Base-by-base conservation (phyloP, 2,888 invertebrate species). In the Stratiomys singularior region DNA sequence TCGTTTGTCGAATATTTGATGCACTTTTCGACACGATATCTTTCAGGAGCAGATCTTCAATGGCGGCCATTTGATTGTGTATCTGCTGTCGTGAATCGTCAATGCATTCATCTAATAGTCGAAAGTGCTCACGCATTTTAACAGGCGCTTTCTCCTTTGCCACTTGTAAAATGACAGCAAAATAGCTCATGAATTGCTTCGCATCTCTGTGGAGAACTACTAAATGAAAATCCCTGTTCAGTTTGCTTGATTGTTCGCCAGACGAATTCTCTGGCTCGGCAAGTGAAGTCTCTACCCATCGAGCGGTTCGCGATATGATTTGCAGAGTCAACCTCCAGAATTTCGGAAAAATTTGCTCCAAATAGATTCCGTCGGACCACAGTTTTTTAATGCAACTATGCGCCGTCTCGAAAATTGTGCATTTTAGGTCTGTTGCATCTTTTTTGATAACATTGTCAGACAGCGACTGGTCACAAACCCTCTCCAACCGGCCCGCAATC, bases 271-370 rank as follows among this genome's bases (percentile, higher is more conserved):
- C 47, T 58, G 64, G 30, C 18, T 77, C 76, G 46, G 37, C 47
- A 63, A 76, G 9, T 23, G 64, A 25, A 25, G 30, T 87, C 44
- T 86, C 87, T 74, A 91, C 89, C 93, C 95, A 96, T n/a, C 90
- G 91, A 11, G 91, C 89, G 85, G 95, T 95, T 83, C 97, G 90
- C 60, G 95, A 90, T 60, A 96, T 84, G 52, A 98, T 89, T 88
- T 97, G 95, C 79, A 98, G 88, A 23, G 93, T 93, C 7, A 98
- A 89, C 87, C 96, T 97, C 91, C 96, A 95, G 88, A 98, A 96
- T 84, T 94, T 93, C 84, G 93, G 93, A 76, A 92, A 92, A 0
- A 96, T 88, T 78, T 95, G 93, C 27, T 91, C 89, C 72, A 98
- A 90, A 85, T 92, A 97, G 7, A 97, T 90, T 37, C 93, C 93